Conservation (phyloP, 2,113 vertebrate species). For the Phoxinus phoxinus region DNA sequence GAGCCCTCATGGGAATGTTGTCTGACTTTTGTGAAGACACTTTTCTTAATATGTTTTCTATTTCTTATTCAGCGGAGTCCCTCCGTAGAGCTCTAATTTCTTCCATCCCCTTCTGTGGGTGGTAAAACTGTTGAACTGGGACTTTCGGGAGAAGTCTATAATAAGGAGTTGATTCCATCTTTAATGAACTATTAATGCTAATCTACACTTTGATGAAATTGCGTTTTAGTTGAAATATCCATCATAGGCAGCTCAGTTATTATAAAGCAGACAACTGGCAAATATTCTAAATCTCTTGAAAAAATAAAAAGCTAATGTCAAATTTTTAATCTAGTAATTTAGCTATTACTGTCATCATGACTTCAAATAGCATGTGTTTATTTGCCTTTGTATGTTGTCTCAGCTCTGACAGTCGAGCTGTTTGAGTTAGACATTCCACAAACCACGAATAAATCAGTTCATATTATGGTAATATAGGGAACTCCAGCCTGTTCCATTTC, state of each 20-base stretch:
- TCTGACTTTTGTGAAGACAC: conserved; percentile 23
- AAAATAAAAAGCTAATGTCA: neutral
- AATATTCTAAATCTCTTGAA: conserved; percentile 11
- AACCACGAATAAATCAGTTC: neutral
- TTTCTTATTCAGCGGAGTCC: neutral
- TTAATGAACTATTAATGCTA: conserved; percentile 63
- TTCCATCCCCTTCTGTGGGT: conserved; percentile 42
- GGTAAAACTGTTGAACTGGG: conserved; percentile 47
- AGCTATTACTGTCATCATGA: neutral
- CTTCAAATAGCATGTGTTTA: neutral
- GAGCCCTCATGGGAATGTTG: neutral
- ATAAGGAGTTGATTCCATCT: conserved; percentile 55
- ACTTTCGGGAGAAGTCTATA: conserved; percentile 58
- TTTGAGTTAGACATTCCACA: neutral
- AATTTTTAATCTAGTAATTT: neutral
- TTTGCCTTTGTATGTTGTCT: neutral
- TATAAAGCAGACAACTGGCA: neutral
- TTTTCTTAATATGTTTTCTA: conserved; percentile 19
- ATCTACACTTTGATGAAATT: conserved; percentile 40
- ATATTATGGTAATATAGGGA: neutral
- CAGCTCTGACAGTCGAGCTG: neutral
- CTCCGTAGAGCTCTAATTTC: conserved; percentile 17
- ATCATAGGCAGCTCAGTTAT: conserved; percentile 27
- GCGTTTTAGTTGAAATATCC: conserved; percentile 35
- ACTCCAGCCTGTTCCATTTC: neutral